phyloP scores from a whole-genome alignment of 2,113 vertebrate species.

The Paralichthys olivaceus region DNA sequence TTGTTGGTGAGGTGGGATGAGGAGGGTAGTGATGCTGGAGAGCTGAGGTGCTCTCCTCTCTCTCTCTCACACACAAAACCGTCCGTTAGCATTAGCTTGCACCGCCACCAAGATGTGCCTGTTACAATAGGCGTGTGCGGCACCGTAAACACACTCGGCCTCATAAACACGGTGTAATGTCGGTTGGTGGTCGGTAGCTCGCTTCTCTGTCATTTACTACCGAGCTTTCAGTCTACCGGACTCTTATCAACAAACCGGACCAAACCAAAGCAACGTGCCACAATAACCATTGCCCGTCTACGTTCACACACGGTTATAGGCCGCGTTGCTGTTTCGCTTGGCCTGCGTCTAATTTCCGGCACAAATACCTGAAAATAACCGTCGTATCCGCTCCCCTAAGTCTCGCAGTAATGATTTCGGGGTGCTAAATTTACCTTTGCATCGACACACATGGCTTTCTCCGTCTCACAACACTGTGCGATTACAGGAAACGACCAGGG shows the following conservation, averaged over 20 bases:
- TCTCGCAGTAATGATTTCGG: slow-evolving; percentile 75
- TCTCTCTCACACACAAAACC: slow-evolving; percentile 49
- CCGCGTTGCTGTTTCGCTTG: slow-evolving; percentile 82
- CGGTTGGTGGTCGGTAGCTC: slow-evolving; percentile 4
- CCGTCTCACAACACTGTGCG: slow-evolving; percentile 88
- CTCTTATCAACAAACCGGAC: slow-evolving; percentile 86
- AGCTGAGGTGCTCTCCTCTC: slow-evolving; percentile 66
- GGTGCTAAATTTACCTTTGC: slow-evolving; percentile 86
- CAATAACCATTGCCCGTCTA: slow-evolving; percentile 83
- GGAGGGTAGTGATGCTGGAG: slow-evolving; percentile 62
- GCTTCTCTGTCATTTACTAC: slow-evolving; percentile 62
- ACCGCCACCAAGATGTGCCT: slow-evolving; percentile 71
- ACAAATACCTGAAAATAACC: slow-evolving; percentile 72
- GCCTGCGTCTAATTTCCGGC: slow-evolving; percentile 65
- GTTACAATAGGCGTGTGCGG: slow-evolving; percentile 49
- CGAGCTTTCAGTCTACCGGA: slow-evolving; percentile 65
- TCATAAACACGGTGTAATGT: slow-evolving; percentile 14
- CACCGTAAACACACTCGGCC: not conserved
- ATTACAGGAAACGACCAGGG: slow-evolving; percentile 87
- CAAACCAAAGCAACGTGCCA: slow-evolving; percentile 88
- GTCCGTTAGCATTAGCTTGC: slow-evolving; percentile 78
- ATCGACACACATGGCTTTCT: slow-evolving; percentile 89
- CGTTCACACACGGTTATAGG: slow-evolving; percentile 82
- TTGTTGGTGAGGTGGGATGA: slow-evolving; percentile 24
- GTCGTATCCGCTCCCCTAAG: slow-evolving; percentile 60